Conservation (phyloP, 2,888 invertebrate species). For the Synergus laeviventris region DNA sequence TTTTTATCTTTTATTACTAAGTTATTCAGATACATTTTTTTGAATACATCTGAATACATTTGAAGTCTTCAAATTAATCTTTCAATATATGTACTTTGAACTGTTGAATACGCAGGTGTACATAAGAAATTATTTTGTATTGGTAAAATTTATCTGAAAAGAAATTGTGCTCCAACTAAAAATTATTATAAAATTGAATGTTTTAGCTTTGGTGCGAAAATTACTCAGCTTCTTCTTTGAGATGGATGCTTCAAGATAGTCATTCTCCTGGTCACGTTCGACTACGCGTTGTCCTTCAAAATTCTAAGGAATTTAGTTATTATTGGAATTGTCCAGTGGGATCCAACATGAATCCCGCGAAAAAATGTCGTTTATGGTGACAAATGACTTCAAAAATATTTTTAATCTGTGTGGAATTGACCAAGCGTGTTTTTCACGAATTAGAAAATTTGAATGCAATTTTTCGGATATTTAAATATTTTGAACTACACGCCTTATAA, state of each 20-base stretch:
- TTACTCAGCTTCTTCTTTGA: constrained; percentile 80
- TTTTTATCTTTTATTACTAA: no score
- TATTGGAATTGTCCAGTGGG: constrained; percentile 78
- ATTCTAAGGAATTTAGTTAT: constrained; percentile 84
- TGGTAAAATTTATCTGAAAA: neutral
- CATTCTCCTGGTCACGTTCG: constrained; percentile 86
- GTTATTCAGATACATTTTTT: no score
- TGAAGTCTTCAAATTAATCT: no score
- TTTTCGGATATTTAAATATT: neutral
- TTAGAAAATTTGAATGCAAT: neutral
- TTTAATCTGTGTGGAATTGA: neutral
- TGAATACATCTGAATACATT: no score
- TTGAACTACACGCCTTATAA: neutral
- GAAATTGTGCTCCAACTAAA: neutral
- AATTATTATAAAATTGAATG: constrained; percentile 10
- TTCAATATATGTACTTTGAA: no score
- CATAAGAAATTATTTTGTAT: no score
- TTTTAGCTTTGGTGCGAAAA: constrained; percentile 91
- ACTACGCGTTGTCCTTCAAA: constrained; percentile 83
- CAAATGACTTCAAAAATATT: neutral
- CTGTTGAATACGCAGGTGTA: no score
- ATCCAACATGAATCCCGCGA: constrained; percentile 78
- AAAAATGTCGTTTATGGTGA: constrained; percentile 77
- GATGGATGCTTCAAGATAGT: constrained; percentile 83
- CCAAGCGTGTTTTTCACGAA: neutral